Percentiles rank a stretch among this genome's conserved stretches.
These are phyloP conservation scores for Acleris sparsana DNA, from an alignment of 2,888 invertebrate genomes.

Conservation along the genomic window DNA sequence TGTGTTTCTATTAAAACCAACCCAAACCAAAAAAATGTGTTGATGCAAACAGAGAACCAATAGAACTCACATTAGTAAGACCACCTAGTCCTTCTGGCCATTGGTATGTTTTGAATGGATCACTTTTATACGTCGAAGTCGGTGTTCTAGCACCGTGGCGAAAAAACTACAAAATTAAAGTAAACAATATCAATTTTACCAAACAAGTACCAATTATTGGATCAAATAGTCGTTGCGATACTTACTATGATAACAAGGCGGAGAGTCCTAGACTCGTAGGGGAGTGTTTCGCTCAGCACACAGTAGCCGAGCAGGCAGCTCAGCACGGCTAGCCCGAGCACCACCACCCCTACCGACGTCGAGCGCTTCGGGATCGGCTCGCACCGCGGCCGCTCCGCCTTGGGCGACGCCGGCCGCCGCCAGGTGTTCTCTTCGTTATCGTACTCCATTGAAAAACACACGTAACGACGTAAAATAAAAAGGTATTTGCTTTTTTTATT, in stretches of 20 bases:
- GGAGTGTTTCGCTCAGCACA: constrained; percentile 73
- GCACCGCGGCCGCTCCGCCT: constrained; percentile 56
- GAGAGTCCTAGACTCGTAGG: constrained; percentile 75
- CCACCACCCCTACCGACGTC: constrained; percentile 69
- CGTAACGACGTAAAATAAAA: no score
- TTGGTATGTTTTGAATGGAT: constrained; percentile 88
- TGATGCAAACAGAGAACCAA: neutral
- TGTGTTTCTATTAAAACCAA: neutral
- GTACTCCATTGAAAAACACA: constrained; percentile 61
- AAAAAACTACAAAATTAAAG: constrained; percentile 83
- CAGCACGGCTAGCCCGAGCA: constrained; percentile 72
- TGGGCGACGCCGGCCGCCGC: constrained; percentile 63
- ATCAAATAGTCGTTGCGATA: constrained; percentile 31
- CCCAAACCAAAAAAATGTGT: neutral
- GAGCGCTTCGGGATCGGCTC: constrained; percentile 66
- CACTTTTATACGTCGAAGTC: constrained; percentile 88
- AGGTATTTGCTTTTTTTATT: no score
- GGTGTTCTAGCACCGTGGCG: constrained; percentile 94
- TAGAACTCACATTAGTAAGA: constrained; percentile 87
- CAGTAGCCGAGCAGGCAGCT: constrained; percentile 79
- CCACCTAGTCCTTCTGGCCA: constrained; percentile 94
- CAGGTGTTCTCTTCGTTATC: constrained; percentile 74
- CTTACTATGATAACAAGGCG: constrained; percentile 73
- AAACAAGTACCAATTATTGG: no score
- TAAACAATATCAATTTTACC: constrained; percentile 2